A percentile compares a stretch with the other conserved stretches of the same genome.
Evolutionary conservation across 2,113 vertebrate genomes (phyloP).

Genomic region (Gambusia affinis): DNA sequence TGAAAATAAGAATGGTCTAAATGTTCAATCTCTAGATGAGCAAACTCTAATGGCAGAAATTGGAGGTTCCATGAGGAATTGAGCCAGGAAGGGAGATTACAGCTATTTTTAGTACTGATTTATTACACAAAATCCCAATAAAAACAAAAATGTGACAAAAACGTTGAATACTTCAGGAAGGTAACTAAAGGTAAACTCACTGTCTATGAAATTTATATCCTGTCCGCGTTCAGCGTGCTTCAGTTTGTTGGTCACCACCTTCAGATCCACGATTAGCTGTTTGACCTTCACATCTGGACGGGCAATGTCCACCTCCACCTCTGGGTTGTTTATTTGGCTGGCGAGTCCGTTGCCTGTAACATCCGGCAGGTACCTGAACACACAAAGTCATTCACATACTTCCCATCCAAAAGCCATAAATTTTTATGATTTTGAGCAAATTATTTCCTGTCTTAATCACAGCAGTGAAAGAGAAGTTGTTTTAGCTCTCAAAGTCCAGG

Average conservation of each 20-base stretch:
- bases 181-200: conserved; percentile 56
- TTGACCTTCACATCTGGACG: conserved; percentile 82
- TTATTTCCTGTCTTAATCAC: background rate
- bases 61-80: no score
- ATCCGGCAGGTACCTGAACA: conserved; percentile 82
- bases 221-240: conserved; percentile 83
- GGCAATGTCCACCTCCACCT: conserved; percentile 83
- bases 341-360: conserved; percentile 82
- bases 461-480: background rate
- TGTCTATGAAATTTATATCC: conserved; percentile 84
- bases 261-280: conserved; percentile 85
- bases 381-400: background rate
- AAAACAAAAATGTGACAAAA: background rate
- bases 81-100: no score
- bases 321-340: conserved; percentile 87
- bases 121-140: background rate
- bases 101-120: background rate
- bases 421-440: background rate
- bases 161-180: background rate
- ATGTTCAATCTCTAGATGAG: background rate
- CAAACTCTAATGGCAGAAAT: background rate
- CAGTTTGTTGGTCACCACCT: conserved; percentile 85
- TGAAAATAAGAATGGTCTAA: no score
- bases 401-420: background rate
- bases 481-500: no score